phyloP scores from a whole-genome alignment of 2,113 vertebrate genomes.

The Polyodon spathula region DNA sequence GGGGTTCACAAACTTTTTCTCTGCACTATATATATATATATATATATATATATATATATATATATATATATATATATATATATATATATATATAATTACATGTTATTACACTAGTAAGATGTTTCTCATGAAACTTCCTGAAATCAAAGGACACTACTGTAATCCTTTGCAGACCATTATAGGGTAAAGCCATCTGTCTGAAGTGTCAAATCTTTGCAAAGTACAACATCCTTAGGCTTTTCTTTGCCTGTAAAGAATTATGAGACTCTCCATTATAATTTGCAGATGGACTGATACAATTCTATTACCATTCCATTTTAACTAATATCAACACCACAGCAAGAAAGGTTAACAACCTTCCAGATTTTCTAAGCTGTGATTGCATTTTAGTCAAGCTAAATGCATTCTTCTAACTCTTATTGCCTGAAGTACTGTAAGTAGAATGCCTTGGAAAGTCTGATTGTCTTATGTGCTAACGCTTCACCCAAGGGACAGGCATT shows the following conservation, averaged over 20 bases:
- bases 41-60: too few relatives aligned
- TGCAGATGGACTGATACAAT: conserved; percentile 10
- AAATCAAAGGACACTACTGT: not conserved
- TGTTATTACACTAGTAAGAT: not conserved
- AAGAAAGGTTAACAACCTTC: conserved; percentile 6
- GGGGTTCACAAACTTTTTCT: too few relatives aligned
- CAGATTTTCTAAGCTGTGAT: too few relatives aligned
- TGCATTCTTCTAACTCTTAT: too few relatives aligned
- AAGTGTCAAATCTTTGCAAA: not conserved
- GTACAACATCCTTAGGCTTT: not conserved
- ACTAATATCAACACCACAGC: conserved; percentile 11
- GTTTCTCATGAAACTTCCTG: not conserved
- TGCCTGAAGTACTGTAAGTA: too few relatives aligned
- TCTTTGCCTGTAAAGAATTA: not conserved
- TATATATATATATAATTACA: conserved; percentile 15
- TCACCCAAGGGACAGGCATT: too few relatives aligned
- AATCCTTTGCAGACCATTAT: not conserved
- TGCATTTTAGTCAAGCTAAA: too few relatives aligned
- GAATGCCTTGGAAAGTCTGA: too few relatives aligned
- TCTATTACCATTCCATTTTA: not conserved
- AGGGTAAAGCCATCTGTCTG: not conserved
- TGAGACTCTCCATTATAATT: not conserved
- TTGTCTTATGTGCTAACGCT: too few relatives aligned
- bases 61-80: too few relatives aligned
- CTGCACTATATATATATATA: too few relatives aligned